A percentile compares a stretch with the other conserved stretches of the same genome.
Evolutionary conservation across 2,888 invertebrate species (phyloP).

Genomic region (Pandemis cinnamomeana): DNA sequence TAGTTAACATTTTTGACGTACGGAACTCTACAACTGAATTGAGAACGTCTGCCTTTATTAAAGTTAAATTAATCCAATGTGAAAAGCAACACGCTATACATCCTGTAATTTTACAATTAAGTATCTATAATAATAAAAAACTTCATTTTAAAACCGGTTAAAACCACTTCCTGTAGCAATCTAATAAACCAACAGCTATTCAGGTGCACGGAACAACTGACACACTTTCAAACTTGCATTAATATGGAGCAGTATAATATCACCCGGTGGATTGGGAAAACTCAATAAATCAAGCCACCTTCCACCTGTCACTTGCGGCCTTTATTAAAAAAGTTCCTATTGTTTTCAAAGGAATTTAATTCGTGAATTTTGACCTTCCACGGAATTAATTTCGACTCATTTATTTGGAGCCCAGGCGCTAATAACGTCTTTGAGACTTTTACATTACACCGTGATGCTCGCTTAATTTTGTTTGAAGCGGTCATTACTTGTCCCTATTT

Average conservation of each 20-base stretch:
- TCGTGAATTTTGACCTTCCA: conserved; percentile 58
- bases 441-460: conserved; percentile 8
- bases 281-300: conserved; percentile 68
- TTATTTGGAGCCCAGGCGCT: conserved; percentile 34
- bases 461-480: conserved; percentile 8
- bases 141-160: not conserved
- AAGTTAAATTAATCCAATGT: no score
- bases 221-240: conserved; percentile 38
- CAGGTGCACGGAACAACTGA: conserved; percentile 15
- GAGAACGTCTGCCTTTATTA: no score
- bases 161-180: not conserved
- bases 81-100: no score
- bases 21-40: no score
- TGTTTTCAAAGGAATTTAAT: conserved; percentile 62
- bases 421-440: conserved; percentile 9
- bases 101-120: no score
- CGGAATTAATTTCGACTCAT: conserved; percentile 54
- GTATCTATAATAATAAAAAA: no score
- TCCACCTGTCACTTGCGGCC: conserved; percentile 67
- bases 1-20: no score
- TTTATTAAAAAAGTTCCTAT: conserved; percentile 78
- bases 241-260: conserved; percentile 47
- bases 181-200: not conserved
- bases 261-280: conserved; percentile 60
- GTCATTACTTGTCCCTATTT: conserved; percentile 4